These are phyloP conservation scores for Anguilla megastoma DNA, from an alignment of 2,797 vertebrate species.

Conservation along the genomic window DNA sequence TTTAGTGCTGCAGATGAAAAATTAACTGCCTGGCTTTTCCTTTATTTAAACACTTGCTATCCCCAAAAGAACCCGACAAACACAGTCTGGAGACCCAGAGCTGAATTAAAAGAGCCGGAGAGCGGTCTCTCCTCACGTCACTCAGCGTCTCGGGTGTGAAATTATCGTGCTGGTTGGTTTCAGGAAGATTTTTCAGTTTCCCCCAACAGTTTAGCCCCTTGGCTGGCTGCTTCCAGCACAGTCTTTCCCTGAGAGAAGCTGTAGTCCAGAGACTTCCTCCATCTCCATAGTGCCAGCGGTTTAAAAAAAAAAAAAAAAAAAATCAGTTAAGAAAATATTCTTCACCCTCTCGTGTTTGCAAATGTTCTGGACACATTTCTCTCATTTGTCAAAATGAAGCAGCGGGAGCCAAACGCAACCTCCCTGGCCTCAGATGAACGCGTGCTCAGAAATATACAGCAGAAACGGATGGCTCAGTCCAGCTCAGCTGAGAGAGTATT, in stretches of 20 bases:
- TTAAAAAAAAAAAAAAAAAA: not conserved
- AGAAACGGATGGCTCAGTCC: not conserved
- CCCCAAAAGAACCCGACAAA: not conserved
- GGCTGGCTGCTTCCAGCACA: not conserved
- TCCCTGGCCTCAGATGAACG: not conserved
- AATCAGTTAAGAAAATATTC: not conserved
- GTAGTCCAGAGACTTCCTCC: not conserved
- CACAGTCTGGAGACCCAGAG: not conserved
- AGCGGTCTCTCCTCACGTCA: not conserved
- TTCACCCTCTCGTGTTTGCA: not conserved
- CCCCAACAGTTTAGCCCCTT: not conserved
- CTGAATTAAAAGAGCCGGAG: not conserved
- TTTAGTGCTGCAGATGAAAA: not conserved
- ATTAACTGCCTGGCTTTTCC: not conserved
- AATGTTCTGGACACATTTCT: not conserved
- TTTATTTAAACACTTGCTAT: not conserved
- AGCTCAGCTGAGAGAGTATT: not conserved
- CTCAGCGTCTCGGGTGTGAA: not conserved
- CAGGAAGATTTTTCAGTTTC: not conserved
- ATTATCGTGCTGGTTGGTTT: not conserved
- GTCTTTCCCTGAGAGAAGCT: not conserved
- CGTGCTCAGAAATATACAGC: not conserved
- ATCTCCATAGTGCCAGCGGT: not conserved
- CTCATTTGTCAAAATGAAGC: conserved; percentile 7
- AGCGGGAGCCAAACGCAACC: not conserved